Evolutionary conservation across 2,888 invertebrate species (phyloP), one percentile per base, ranked within the genome.

Genomic region (Lithodes maja): DNA sequence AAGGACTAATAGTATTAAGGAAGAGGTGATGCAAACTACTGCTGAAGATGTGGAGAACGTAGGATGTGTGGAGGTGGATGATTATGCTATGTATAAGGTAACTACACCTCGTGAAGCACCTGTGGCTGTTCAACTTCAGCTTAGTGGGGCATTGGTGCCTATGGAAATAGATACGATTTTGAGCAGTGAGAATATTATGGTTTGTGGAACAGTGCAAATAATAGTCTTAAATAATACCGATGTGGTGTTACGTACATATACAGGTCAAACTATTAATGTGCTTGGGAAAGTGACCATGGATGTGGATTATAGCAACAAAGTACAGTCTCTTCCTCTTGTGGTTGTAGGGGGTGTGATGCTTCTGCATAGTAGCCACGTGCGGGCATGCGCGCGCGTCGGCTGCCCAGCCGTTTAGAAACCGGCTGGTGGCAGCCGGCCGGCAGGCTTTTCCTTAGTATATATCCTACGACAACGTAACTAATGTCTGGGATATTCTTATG

Each of bases 21-120:
- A 79, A 0, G 17, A 33, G 0, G 33, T 33, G 33, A 33, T 33
- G 33, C 33, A 33, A 33, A 33, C 33, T 33, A 33, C 33, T 33
- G 33, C 2, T 15, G 17, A 50, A 54, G 12, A 1, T 61, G 81
- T 55, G 61, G 17, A 7, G 61, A 52, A 50, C 5, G 17, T 55
- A 55, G 80, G 49, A 12, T 55, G 17, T n/a, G 52, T 55, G 12
- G 52, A 69, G 49, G 83, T 50, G 9, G 69, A 83, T 7, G 83
- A 83, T 3, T 81, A 81, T 33, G 81, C 7, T 17, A 81, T 55
- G 61, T 81, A 55, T 61, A 81, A 55, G 3, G 61, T 81, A 49
- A 55, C 33, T 2, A 55, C 12, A 17, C 5, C 61, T 49, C 81
- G 61, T 61, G 81, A 81, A 61, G 55, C 61, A 81, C 61, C 61